phyloP scores from a whole-genome alignment of 2,797 vertebrate species.

The Sebastes glaucus region DNA sequence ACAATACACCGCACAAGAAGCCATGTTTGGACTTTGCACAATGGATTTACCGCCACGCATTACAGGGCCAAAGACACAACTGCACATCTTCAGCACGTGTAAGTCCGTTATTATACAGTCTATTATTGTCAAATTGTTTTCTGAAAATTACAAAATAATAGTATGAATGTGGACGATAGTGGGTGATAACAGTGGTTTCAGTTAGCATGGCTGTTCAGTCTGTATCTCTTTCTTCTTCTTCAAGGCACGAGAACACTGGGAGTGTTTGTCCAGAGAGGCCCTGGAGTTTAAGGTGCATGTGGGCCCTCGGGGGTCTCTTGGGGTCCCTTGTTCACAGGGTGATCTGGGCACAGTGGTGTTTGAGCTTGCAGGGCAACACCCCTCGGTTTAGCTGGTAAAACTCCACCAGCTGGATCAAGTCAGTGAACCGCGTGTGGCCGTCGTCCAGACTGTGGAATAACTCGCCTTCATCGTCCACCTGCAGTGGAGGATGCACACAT shows the following conservation, averaged over 20 bases:
- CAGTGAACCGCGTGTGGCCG: constrained; percentile 93
- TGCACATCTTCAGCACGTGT: constrained; percentile 30
- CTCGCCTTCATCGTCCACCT: constrained; percentile 93
- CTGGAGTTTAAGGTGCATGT: constrained; percentile 46
- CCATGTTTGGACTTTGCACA: constrained; percentile 25
- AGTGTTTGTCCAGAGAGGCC: constrained; percentile 61
- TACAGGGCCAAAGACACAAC: constrained; percentile 10
- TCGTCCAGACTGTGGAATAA: constrained; percentile 95
- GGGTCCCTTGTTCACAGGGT: constrained; percentile 84
- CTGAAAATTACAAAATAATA: neutral
- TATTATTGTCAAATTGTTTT: constrained; percentile 16
- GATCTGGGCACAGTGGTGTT: constrained; percentile 92
- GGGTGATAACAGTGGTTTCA: constrained; percentile 56
- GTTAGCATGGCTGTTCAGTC: constrained; percentile 29
- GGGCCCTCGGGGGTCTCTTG: constrained; percentile 32
- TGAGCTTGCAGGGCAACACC: constrained; percentile 94
- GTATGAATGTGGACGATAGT: neutral
- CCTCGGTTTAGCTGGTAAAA: constrained; percentile 98
- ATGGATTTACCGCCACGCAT: constrained; percentile 6
- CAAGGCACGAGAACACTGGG: constrained; percentile 75
- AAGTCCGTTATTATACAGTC: constrained; percentile 17
- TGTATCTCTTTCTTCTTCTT: constrained; percentile 66
- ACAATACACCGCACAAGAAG: constrained; percentile 11
- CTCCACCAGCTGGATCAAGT: constrained; percentile 97
- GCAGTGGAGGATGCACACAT: constrained; percentile 23